Evolutionary conservation across 1,140 invertebrate genomes (phyloP), one percentile per base, ranked within the genome.

Genomic region (Phymorhynchus buccinoides): DNA sequence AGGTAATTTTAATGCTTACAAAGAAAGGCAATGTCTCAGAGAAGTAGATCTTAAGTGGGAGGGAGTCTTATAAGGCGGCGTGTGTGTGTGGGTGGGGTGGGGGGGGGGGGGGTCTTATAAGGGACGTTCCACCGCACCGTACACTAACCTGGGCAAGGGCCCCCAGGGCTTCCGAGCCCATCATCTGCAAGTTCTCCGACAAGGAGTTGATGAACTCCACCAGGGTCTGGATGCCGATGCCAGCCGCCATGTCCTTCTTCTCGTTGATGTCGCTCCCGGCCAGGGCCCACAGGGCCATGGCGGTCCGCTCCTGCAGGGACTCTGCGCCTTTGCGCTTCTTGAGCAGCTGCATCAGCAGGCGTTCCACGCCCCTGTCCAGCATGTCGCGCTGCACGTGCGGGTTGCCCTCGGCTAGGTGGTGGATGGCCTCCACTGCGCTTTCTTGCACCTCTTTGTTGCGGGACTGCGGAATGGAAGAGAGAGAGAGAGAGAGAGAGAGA

Each of bases 141-240:
- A n/a, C n/a, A n/a, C 68, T 32, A 18, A 83, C 80, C 80, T 92
- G 91, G 16, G 91, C 90, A 41, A 93, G 80, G 3, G 92, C 92
- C 14, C 91, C 90, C 16, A 93, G 80, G 1, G 89, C 91, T 80
- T 93, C 93, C 68, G 92, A 93, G n/a, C 92, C 92, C 83, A 93
- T 93, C 35, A 86, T 90, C 87, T 93, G 91, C 39, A 93, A 88
- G 68, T 91, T 88, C 81, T 91, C 90, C 30, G 90, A 90, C 85
- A 90, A 75, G n/a, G 91, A 90, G 85, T 91, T 91, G 12, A 92
- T 87, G 88, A 93, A 93, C 78, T 93, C 91, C 37, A 93, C 91
- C 30, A 93, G 84, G 71, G 89, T 87, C 16, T 89, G 88, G 35
- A 93, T 91, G 41, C 91, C 91, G 80, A 93, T 93, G 48, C 87